A percentile compares a stretch with the other conserved stretches of the same genome.
These are phyloP conservation scores for Buathra laborator DNA, from an alignment of 2,888 invertebrate genomes.

Conservation along the genomic window DNA sequence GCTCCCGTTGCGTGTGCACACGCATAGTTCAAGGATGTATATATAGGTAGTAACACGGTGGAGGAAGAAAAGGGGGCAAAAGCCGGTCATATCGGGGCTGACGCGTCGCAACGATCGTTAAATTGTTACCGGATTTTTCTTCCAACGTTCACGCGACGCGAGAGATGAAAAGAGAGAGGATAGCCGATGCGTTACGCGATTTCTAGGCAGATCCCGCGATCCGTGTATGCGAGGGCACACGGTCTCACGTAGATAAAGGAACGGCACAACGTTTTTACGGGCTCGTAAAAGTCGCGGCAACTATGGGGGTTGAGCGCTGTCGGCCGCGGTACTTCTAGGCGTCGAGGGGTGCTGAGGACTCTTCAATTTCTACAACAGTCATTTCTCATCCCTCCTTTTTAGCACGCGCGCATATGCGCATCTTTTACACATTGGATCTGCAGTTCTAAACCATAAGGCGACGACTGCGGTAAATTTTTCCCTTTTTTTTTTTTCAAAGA, in stretches of 20 bases:
- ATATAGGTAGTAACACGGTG: slow-evolving; percentile 37
- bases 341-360: slow-evolving; percentile 32
- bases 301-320: slow-evolving; percentile 48
- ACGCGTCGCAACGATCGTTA: slow-evolving; percentile 64
- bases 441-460: background rate
- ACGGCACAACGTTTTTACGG: slow-evolving; percentile 75
- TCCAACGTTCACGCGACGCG: slow-evolving; percentile 54
- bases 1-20: slow-evolving; percentile 10
- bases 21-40: slow-evolving; percentile 40
- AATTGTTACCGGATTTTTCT: slow-evolving; percentile 65
- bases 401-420: slow-evolving; percentile 32
- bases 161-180: slow-evolving; percentile 41
- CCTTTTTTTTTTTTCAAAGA: no score
- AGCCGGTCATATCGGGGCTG: slow-evolving; percentile 44
- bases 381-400: slow-evolving; percentile 26
- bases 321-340: slow-evolving; percentile 37
- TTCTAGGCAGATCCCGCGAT: slow-evolving; percentile 48
- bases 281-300: slow-evolving; percentile 70
- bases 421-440: background rate
- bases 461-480: no score
- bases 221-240: slow-evolving; percentile 55
- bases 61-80: slow-evolving; percentile 52
- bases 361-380: slow-evolving; percentile 41
- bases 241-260: slow-evolving; percentile 79
- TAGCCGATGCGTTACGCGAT: slow-evolving; percentile 26